Conservation (phyloP, 2,888 invertebrate species). For the Sialis fuliginosa region DNA sequence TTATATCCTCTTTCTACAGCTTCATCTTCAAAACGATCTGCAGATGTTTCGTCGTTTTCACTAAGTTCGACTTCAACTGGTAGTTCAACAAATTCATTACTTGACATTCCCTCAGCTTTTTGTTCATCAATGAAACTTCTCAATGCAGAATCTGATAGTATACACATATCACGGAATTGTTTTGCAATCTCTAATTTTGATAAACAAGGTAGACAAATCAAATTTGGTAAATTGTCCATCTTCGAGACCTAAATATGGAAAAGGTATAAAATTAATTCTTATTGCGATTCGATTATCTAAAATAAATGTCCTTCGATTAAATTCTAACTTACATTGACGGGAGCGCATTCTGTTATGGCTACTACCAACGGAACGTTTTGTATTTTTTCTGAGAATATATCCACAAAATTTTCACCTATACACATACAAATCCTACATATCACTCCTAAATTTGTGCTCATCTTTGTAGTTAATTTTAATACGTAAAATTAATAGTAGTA, state of each 20-base stretch:
- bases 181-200: background rate
- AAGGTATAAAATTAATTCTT: background rate
- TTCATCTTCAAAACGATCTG: too few species aligned
- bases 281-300: background rate
- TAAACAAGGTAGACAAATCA: background rate
- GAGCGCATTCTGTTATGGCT: background rate
- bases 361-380: background rate
- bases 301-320: background rate
- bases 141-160: background rate
- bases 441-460: background rate
- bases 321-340: background rate
- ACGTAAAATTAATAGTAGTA: too few species aligned
- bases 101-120: background rate
- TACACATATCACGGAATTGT: background rate
- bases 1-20: too few species aligned
- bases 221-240: background rate
- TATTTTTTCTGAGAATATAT: background rate
- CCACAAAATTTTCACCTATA: background rate
- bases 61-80: background rate
- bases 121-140: background rate
- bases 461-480: too few species aligned
- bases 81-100: background rate
- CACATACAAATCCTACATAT: background rate
- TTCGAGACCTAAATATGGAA: background rate
- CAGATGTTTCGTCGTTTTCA: slow-evolving; percentile 5